Evolutionary conservation across 2,113 vertebrate genomes (phyloP).

Genomic region (Halcyon senegalensis): DNA sequence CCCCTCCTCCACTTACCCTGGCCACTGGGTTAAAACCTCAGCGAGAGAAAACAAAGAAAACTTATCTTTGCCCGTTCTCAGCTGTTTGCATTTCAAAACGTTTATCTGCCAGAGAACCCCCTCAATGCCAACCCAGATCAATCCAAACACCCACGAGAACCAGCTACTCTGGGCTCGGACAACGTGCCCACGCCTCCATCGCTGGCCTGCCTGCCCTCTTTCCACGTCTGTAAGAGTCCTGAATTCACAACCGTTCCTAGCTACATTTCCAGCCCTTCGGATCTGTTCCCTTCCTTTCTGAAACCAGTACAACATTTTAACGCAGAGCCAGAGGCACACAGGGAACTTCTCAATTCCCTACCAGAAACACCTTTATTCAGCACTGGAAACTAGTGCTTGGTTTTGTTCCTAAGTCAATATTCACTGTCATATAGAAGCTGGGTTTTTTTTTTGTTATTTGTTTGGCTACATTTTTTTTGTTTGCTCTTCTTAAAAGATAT

Average conservation of each 20-base stretch:
- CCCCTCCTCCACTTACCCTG: background rate
- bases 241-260: background rate
- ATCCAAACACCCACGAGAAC: background rate
- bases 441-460: background rate
- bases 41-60: background rate
- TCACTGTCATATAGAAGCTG: background rate
- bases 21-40: background rate
- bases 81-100: background rate
- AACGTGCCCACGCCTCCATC: fast-evolving
- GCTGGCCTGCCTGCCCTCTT: background rate
- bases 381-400: background rate
- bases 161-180: background rate
- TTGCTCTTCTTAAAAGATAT: background rate
- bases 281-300: background rate
- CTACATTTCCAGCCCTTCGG: background rate
- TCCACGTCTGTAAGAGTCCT: background rate
- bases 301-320: background rate
- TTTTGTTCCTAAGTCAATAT: background rate
- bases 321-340: background rate
- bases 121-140: background rate
- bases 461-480: background rate
- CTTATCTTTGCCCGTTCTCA: background rate
- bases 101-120: background rate
- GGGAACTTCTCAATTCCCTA: background rate
- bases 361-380: background rate